Conservation (phyloP, 2,797 vertebrate species). For the Rhadinocentrus ornatus region DNA sequence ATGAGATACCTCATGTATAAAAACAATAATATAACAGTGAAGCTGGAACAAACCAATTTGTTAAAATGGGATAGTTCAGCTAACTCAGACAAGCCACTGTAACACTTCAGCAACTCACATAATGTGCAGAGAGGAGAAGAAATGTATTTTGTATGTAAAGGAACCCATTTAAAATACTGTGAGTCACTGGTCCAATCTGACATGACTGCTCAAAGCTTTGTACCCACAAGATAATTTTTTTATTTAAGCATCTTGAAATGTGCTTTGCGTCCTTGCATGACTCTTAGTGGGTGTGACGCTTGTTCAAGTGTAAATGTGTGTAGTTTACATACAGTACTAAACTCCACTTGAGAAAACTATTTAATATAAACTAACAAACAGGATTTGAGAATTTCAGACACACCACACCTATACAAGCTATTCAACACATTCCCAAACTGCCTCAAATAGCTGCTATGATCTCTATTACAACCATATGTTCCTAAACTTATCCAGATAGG, state of each 20-base stretch:
- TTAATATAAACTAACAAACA: background rate
- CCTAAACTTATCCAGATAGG: background rate
- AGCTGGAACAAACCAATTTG: background rate
- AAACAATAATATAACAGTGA: background rate
- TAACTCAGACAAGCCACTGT: background rate
- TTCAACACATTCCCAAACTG: background rate
- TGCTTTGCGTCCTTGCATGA: background rate
- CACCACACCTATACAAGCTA: slow-evolving; percentile 5
- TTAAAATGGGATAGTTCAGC: background rate
- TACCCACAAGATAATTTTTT: background rate
- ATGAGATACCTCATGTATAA: background rate
- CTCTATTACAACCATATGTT: background rate
- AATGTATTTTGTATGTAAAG: background rate
- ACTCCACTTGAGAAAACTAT: background rate
- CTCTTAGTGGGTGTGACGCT: background rate
- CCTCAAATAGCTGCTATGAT: background rate
- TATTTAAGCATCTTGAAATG: background rate
- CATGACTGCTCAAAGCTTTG: background rate
- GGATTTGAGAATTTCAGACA: background rate
- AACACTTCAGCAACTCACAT: slow-evolving; percentile 1
- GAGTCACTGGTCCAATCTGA: background rate
- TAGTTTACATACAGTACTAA: background rate
- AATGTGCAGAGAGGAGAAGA: background rate
- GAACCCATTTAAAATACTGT: background rate
- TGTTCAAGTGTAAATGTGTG: background rate